Conservation (phyloP, 1,140 invertebrate species). For the Cyrtorhinus lividipennis region DNA sequence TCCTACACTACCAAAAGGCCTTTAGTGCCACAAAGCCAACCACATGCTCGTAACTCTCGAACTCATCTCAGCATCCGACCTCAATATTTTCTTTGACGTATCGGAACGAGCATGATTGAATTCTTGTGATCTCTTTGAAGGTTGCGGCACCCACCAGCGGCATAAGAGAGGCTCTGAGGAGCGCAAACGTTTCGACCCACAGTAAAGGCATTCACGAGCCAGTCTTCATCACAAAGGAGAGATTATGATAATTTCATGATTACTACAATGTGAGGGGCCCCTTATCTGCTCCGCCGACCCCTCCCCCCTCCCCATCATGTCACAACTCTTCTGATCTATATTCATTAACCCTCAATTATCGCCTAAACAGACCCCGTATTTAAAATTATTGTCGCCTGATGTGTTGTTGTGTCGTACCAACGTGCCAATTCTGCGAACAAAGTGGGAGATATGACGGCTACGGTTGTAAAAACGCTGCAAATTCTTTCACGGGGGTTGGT, state of each 20-base stretch:
- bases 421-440: too few relatives aligned
- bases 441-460: too few relatives aligned
- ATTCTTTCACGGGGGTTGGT: too few relatives aligned
- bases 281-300: background rate
- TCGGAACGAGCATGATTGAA: too few relatives aligned
- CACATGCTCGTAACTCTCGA: too few relatives aligned
- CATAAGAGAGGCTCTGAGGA: too few relatives aligned
- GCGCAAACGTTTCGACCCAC: background rate
- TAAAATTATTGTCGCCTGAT: background rate
- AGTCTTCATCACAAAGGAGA: background rate
- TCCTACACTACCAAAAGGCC: too few relatives aligned
- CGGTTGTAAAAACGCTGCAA: too few relatives aligned
- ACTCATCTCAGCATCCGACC: too few relatives aligned
- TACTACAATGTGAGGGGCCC: background rate
- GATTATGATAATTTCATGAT: background rate
- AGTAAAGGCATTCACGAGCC: background rate
- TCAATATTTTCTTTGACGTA: too few relatives aligned
- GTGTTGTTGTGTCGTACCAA: too few relatives aligned
- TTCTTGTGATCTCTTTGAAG: background rate
- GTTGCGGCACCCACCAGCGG: background rate
- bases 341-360: slow-evolving; percentile 2
- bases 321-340: background rate
- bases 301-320: background rate
- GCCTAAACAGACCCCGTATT: background rate
- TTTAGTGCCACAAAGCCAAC: too few relatives aligned